Conservation (phyloP, 1,140 invertebrate species). For the fruit fly (Drosophila melanogaster) region DNA sequence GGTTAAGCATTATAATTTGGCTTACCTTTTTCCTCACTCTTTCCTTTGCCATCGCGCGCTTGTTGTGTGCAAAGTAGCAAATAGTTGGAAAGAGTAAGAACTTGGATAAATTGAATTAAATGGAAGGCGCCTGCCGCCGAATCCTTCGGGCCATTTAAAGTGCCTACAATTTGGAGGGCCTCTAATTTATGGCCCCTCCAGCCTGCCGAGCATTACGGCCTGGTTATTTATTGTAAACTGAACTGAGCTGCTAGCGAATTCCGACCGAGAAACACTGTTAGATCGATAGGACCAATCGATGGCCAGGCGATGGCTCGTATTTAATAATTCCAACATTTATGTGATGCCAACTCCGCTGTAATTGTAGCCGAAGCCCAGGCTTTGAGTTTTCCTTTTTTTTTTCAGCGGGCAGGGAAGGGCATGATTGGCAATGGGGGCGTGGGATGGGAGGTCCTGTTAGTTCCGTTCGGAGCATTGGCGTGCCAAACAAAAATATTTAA, state of each 20-base stretch:
- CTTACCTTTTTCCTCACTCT: slow-evolving; percentile 50
- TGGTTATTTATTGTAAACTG: slow-evolving; percentile 79
- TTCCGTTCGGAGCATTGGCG: slow-evolving; percentile 61
- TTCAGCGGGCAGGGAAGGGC: slow-evolving; percentile 13
- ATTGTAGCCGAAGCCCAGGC: slow-evolving; percentile 57
- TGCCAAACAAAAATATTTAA: slow-evolving; percentile 82
- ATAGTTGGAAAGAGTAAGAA: slow-evolving; percentile 54
- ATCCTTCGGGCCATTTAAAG: slow-evolving; percentile 39
- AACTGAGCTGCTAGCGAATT: slow-evolving; percentile 18
- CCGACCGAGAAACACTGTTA: slow-evolving; percentile 59
- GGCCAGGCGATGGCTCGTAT: slow-evolving; percentile 68
- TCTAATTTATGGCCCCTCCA: slow-evolving; percentile 59
- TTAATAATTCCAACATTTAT: slow-evolving; percentile 81
- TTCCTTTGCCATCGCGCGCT: slow-evolving; percentile 15
- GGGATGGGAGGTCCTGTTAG: slow-evolving; percentile 7
- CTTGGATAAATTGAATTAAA: slow-evolving; percentile 76
- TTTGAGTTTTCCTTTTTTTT: slow-evolving; percentile 33
- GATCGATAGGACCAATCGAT: slow-evolving; percentile 66
- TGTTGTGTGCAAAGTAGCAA: slow-evolving; percentile 54
- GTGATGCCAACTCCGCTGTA: slow-evolving; percentile 72
- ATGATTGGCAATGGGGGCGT: not conserved
- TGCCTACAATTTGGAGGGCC: slow-evolving; percentile 19
- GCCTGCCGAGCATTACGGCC: slow-evolving; percentile 18
- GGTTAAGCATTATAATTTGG: slow-evolving; percentile 82
- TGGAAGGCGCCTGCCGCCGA: slow-evolving; percentile 37